phyloP scores from a whole-genome alignment of 1,140 invertebrate species.

The Ylistrum balloti region DNA sequence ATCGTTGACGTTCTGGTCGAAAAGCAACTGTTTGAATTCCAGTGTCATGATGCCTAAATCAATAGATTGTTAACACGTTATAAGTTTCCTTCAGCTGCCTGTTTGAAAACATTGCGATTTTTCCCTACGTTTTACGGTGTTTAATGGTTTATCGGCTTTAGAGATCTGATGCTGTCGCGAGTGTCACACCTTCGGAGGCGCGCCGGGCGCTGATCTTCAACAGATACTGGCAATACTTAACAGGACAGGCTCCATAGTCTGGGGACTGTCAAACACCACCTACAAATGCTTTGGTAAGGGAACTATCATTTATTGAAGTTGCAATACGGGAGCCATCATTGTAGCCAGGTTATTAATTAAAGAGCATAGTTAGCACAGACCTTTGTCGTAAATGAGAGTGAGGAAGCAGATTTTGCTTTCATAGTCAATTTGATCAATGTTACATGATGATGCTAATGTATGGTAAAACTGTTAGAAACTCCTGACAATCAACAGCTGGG shows the following conservation, averaged over 20 bases:
- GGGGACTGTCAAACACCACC: not conserved
- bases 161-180: not conserved
- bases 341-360: not conserved
- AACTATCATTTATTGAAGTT: not conserved
- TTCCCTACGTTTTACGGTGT: not conserved
- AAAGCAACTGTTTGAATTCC: conserved; percentile 14
- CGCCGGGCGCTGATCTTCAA: not conserved
- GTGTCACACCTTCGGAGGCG: not conserved
- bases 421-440: no score
- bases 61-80: conserved; percentile 21
- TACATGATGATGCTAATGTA: no score
- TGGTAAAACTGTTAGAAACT: no score
- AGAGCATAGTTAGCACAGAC: no score
- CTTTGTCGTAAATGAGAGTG: no score
- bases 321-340: not conserved
- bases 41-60: conserved; percentile 15
- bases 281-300: not conserved
- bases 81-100: not conserved
- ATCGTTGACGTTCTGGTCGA: conserved; percentile 23
- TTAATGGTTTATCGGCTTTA: conserved; percentile 27
- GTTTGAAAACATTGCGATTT: conserved; percentile 18
- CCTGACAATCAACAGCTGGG: no score
- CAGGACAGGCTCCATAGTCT: not conserved
- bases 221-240: not conserved
- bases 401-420: no score